Evolutionary conservation across 2,797 vertebrate genomes (phyloP), one percentile per base, ranked within the genome.

Genomic region (Pseudomugil gertrudae): DNA sequence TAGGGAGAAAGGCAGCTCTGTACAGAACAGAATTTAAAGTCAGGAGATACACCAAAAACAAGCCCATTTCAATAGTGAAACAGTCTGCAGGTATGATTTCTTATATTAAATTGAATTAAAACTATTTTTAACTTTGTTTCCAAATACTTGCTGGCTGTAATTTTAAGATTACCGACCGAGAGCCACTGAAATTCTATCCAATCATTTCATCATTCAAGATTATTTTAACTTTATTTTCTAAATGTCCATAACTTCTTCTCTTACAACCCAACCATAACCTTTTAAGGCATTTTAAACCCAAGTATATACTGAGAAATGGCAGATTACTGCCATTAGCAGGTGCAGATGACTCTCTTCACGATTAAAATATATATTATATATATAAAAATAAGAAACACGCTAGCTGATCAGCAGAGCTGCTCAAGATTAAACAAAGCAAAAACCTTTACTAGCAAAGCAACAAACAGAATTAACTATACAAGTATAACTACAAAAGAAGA

Each of bases 251-350:
- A 55, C 21, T 56, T 50, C n/a, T 35, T 13, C 4, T 63, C 60
- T 21, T 8, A 24, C 76, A 57, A 75, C 52, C 68, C n/a, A n/a
- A n/a, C n/a, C n/a, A n/a, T 13, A 65, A 19, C 62, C 61, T n/a
- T 56, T 27, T 38, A 72, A n/a, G 1, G 15, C 9, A 19, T 27
- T 23, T 51, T 7, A 17, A 17, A 38, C 38, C 9, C 48, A 52
- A 21, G 48, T 4, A 13, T 48, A 45, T 8, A 21, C 8, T 45
- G 40, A 45, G 4, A 43, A 43, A 43, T 40, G 38, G 17, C 19
- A 8, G 19, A n/a, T 45, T 6, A 45, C 17, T 45, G 7, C n/a
- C 43, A 21, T 5, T 8, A 45, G 21, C n/a, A 43, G 40, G n/a
- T 43, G 19, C n/a, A 9, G 19, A n/a, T 21, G 43, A 45, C n/a